Evolutionary conservation across 2,797 vertebrate genomes (phyloP).

Genomic region (Thaleichthys pacificus): DNA sequence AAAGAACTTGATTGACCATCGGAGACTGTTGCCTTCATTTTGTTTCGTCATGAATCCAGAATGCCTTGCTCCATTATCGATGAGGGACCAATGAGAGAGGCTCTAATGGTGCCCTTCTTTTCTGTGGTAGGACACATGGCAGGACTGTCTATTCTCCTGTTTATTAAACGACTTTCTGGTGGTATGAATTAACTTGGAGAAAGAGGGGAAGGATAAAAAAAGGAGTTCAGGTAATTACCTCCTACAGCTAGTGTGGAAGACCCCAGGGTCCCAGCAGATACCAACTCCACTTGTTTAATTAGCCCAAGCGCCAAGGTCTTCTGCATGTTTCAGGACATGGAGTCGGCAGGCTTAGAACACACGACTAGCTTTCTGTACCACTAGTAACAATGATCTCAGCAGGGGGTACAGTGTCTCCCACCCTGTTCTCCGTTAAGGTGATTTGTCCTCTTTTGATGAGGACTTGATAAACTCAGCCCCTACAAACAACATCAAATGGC

Average conservation of each 20-base stretch:
- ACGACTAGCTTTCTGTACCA: conserved; percentile 2
- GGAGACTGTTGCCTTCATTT: conserved; percentile 3
- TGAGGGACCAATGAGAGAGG: conserved; percentile 12
- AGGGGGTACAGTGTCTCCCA: no score
- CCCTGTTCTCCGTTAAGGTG: not conserved
- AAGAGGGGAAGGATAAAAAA: not conserved
- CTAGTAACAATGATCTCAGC: not conserved
- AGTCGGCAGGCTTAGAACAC: conserved; percentile 1
- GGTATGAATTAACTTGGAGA: conserved; percentile 17
- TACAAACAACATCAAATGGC: conserved; percentile 38
- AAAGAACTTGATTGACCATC: conserved; percentile 16
- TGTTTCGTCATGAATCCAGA: conserved; percentile 31
- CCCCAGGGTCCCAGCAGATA: conserved; percentile 10
- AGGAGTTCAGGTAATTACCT: conserved; percentile 30
- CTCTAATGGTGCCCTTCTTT: conserved; percentile 8
- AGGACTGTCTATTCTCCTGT: conserved; percentile 1
- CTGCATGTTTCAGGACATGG: conserved; percentile 2
- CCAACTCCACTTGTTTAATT: conserved; percentile 24
- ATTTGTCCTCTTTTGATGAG: conserved; percentile 7
- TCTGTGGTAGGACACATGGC: conserved; percentile 13
- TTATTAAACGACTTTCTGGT: conserved; percentile 16
- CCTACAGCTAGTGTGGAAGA: conserved; percentile 14
- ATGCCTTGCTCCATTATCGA: conserved; percentile 40
- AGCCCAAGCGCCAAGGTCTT: conserved; percentile 21
- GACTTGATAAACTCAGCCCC: conserved; percentile 24